phyloP scores from a whole-genome alignment of 2,888 invertebrate species.

The Pyrrhosoma nymphula region DNA sequence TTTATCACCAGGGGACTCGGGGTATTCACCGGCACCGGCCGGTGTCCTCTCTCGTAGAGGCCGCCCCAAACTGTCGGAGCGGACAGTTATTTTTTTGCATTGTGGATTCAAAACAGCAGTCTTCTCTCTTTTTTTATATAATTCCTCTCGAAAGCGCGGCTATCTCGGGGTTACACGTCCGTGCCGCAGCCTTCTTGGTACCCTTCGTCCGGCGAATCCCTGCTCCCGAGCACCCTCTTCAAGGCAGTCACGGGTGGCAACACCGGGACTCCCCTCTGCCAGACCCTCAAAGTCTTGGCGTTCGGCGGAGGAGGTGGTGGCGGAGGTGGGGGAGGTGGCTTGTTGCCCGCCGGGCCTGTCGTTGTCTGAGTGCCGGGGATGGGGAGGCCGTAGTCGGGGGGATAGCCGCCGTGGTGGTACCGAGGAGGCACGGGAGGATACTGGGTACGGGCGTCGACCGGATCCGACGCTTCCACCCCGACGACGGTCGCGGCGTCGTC shows the following conservation, averaged over 20 bases:
- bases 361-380: slow-evolving; percentile 69
- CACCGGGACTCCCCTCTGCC: slow-evolving; percentile 72
- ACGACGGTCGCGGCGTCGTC: slow-evolving; percentile 39
- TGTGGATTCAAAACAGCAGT: slow-evolving; percentile 31
- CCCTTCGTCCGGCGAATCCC: slow-evolving; percentile 86
- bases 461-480: slow-evolving; percentile 2
- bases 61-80: background rate
- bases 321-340: slow-evolving; percentile 8
- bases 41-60: background rate
- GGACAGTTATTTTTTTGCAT: slow-evolving; percentile 5
- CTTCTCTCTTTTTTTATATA: background rate
- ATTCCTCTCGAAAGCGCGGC: background rate
- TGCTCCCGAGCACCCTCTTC: slow-evolving; percentile 79
- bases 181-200: slow-evolving; percentile 94
- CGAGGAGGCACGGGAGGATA: slow-evolving; percentile 15
- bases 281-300: slow-evolving; percentile 68
- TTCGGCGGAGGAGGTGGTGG: slow-evolving; percentile 54
- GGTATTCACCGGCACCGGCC: background rate
- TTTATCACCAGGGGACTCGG: slow-evolving; percentile 28
- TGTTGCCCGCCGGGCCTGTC: background rate
- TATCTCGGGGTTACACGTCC: slow-evolving; percentile 77
- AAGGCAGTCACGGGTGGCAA: slow-evolving; percentile 76
- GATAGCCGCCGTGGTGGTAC: slow-evolving; percentile 72
- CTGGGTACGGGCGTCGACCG: background rate
- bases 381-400: slow-evolving; percentile 74